Base-by-base conservation (phyloP, 1,140 invertebrate species). In the Hyphantria cunea region DNA sequence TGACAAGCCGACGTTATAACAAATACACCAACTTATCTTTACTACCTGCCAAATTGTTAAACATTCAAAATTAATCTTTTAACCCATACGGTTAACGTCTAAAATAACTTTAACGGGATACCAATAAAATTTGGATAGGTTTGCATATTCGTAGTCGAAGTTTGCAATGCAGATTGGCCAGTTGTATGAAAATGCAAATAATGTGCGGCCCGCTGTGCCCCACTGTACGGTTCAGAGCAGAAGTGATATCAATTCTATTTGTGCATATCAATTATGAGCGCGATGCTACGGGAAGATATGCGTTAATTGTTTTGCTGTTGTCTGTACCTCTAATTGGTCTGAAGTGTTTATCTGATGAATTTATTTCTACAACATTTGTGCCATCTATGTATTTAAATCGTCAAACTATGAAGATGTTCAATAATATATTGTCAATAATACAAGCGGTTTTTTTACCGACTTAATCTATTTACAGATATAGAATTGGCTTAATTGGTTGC, bases 121-220 rank as follows among this genome's bases (percentile, higher is more conserved):
- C n/a, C 13, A 45, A 34, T 10, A 14, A 44, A 51, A n/a, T 66
- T 60, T 52, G 66, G 41, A 44, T 49, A 66, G 68, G 76, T 82
- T 84, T 82, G 77, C 76, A 77, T 74, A 76, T 63, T 71, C 52
- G 72, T 76, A 73, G 69, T 64, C 71, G 70, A 76, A 83, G 80
- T 86, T 84, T 86, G 84, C 84, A 86, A 78, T 86, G 78, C 80
- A 86, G 84, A 86, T 84, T 86, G 82, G 80, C 66, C 80, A 76
- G 80, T 83, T 79, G 72, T 58, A 75, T 80, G 81, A 84, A 83
- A 83, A 84, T 86, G 80, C 82, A 83, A 84, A 86, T 80, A 81
- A 73, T 64, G 17, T 52, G 33, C 55, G 44, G 55, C n/a, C 55
- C 42, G 32, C 37, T 63, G 42, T 54, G 32, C 12, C 34, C 34